A percentile compares a stretch with the other conserved stretches of the same genome.
Evolutionary conservation across 1,140 invertebrate genomes (phyloP).

Genomic region (Diuraphis noxia): DNA sequence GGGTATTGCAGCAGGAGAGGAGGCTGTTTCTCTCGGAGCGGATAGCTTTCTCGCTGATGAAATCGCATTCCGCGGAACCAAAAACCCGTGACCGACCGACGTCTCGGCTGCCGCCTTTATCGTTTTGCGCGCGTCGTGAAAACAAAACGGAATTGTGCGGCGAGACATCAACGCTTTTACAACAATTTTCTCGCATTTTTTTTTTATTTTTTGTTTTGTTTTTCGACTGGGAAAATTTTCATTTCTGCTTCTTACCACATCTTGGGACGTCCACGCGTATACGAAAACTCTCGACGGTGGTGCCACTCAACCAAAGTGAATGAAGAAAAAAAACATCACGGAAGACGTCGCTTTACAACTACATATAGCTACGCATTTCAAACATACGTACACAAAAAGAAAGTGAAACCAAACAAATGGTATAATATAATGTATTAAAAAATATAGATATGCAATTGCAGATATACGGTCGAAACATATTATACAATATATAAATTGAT

Average conservation of each 20-base stretch:
- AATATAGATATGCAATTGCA: too few species aligned
- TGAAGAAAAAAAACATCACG: neutral
- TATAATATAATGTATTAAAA: neutral
- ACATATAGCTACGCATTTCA: neutral
- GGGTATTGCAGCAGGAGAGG: neutral
- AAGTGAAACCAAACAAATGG: neutral
- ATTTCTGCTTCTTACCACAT: neutral
- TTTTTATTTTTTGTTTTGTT: neutral
- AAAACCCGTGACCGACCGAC: constrained; percentile 24
- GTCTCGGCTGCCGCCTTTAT: constrained; percentile 14
- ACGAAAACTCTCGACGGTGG: neutral
- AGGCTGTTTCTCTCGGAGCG: neutral
- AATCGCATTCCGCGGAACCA: constrained; percentile 49
- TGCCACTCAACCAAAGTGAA: neutral
- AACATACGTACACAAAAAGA: neutral
- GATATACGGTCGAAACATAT: neutral
- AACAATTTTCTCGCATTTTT: neutral
- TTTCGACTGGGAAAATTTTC: neutral
- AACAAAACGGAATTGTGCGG: constrained; percentile 9
- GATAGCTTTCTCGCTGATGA: constrained; percentile 45
- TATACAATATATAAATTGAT: neutral
- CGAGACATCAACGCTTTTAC: constrained; percentile 1
- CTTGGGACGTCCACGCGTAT: neutral
- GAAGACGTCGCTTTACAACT: neutral
- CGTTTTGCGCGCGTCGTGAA: neutral